Base-by-base conservation (phyloP, 2,797 vertebrate species). In the Falco novaeseelandiae region DNA sequence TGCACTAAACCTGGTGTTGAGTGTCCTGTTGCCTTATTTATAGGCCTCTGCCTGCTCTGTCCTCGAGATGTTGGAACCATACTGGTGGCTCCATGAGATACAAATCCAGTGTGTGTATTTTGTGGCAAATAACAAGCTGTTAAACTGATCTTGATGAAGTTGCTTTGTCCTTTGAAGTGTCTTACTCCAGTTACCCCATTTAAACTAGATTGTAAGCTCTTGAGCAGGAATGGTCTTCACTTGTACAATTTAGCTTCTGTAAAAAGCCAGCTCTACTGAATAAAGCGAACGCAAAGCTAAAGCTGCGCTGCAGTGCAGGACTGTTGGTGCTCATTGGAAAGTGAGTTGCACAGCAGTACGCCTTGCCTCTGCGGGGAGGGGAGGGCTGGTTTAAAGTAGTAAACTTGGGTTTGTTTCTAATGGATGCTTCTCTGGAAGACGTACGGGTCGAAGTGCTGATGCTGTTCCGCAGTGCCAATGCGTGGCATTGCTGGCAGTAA, bases 191-290 rank as follows among this genome's bases (percentile, higher is more conserved):
- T 72, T 57, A 36, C 12, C 16, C 3, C 3, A 10, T 55, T 10
- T 49, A 38, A 90, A 73, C n/a, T 89, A 95, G 91, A 95, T 57
- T 96, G 88, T 94, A 83, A 95, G 95, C 91, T 94, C 48, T 71
- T 27, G 42, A 87, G 89, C 93, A 95, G 93, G 79, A 94, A 32
- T 9, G 5, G 19, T 27, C 4, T 40, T 20, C 3, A 19, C 16
- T n/a, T 79, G 58, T 70, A 92, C 87, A 59, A 78, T 20, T 1
- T 6, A 14, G 20, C 8, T 6, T 27, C 44, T 85, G 58, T 89
- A 48, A 26, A 82, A 86, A 58, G 29, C 19, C 8, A 14, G 4
- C 12, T 40, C 1, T 27, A 0, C 4, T 58, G 25, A 93, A 85
- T 90, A 94, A 93, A 95, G 48, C 4, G 32, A 30, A 1, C 2